Base-by-base conservation (phyloP, 2,113 vertebrate genomes). In the Pipra filicauda region DNA sequence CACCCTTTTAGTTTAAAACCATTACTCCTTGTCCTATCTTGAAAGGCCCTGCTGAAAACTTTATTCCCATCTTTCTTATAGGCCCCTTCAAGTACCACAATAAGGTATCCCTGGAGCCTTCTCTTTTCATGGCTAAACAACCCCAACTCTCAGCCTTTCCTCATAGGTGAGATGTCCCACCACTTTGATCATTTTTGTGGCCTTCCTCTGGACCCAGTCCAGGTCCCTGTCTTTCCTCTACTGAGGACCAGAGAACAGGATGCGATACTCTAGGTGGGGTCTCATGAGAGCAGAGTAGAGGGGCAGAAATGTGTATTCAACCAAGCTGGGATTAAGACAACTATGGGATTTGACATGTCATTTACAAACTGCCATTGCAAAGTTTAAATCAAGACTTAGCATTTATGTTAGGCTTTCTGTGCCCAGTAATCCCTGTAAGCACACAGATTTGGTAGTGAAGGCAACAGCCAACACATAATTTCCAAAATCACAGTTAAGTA, bases 331-430 rank as follows among this genome's bases (percentile, higher is more conserved):
- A 65, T 77, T 90, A 49, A 77, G 64, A 64, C 82, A 94, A 74
- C 37, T 79, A 78, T 80, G 57, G 76, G 49, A 81, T 61, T 85
- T 95, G 37, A 49, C 28, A 74, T 35, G 82, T 91, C 76, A 94
- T 89, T 94, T 94, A 91, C 69, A 78, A 90, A 91, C 13, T 77
- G 21, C 41, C 61, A 66, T 58, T 70, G 78, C 59, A 96, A 97
- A 96, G 37, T 93, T 97, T 91, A 95, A 96, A 58, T 81, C 27
- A 78, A 95, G 73, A 92, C 84, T 81, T 89, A 92, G 73, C 44
- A 65, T 20, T 58, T 66, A 58, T 30, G 54, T 41, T 37, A 75
- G 55, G 43, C 24, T 87, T 46, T 74, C 62, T 58, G 19, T 72
- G 33, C 24, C 69, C 67, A 80, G 20, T 61, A 92, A 70, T 3